phyloP scores from a whole-genome alignment of 1,140 invertebrate species.

The Bombus sylvicola region DNA sequence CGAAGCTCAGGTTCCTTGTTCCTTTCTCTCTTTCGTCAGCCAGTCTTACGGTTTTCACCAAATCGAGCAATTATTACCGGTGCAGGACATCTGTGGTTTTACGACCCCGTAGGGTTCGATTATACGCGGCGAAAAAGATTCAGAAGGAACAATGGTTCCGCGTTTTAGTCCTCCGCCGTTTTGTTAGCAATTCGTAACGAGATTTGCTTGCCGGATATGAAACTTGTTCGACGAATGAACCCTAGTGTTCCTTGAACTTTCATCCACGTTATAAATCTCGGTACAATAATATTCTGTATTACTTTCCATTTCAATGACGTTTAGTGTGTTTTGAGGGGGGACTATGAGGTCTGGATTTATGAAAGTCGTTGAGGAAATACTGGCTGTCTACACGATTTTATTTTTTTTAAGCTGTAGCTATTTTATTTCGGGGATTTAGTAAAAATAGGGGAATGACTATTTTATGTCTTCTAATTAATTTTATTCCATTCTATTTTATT shows the following conservation, averaged over 20 bases:
- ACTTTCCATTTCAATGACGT: constrained; percentile 3
- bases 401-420: neutral
- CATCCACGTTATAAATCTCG: neutral
- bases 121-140: constrained; percentile 4
- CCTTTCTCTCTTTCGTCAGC: neutral
- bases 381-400: neutral
- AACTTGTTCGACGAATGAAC: constrained; percentile 1
- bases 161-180: neutral
- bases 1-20: constrained; percentile 38
- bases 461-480: too few relatives aligned
- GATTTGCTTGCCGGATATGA: neutral
- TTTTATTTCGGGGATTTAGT: neutral
- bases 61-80: constrained; percentile 61
- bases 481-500: too few relatives aligned
- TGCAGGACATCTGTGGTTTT: constrained; percentile 39
- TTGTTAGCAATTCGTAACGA: neutral
- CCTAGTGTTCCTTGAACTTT: neutral
- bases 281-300: neutral
- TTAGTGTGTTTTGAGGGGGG: neutral
- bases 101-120: constrained; percentile 33
- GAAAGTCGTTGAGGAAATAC: neutral
- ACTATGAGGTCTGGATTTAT: neutral
- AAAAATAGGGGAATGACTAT: neutral
- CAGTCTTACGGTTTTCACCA: constrained; percentile 33
- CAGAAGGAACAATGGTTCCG: neutral